phyloP scores from a whole-genome alignment of 2,888 invertebrate species.

The Sicus ferrugineus region DNA sequence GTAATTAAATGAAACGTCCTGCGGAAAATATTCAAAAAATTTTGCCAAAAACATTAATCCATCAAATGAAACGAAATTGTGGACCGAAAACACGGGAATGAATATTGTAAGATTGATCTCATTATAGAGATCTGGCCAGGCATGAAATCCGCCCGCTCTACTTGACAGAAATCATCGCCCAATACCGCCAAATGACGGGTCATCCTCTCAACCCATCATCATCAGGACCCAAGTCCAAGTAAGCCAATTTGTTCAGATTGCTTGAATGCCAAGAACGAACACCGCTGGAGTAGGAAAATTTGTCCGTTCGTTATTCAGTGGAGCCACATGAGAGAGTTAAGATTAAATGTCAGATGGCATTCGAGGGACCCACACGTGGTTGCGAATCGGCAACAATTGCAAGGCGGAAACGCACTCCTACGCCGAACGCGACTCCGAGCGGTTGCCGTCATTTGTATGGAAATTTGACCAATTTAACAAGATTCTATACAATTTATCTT shows the following conservation, averaged over 20 bases:
- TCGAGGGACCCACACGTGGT: not conserved
- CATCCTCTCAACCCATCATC: too few species aligned
- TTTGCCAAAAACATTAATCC: too few species aligned
- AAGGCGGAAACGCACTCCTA: not conserved
- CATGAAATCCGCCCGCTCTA: too few species aligned
- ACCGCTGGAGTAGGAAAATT: not conserved
- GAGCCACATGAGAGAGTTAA: not conserved
- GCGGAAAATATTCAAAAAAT: too few species aligned
- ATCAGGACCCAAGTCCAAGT: too few species aligned
- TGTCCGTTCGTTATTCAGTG: not conserved
- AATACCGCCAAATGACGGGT: too few species aligned
- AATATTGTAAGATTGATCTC: too few species aligned
- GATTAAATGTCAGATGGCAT: constrained; percentile 7
- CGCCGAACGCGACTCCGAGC: not conserved
- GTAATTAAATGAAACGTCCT: too few species aligned
- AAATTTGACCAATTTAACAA: constrained; percentile 27
- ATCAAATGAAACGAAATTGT: too few species aligned
- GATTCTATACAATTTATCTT: constrained; percentile 1
- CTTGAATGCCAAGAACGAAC: not conserved
- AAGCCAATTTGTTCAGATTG: not conserved
- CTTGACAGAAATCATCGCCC: too few species aligned
- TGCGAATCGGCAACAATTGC: not conserved
- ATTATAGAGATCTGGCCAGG: too few species aligned
- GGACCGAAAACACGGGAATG: too few species aligned
- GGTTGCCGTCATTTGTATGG: constrained; percentile 20